Evolutionary conservation across 2,888 invertebrate genomes (phyloP), one percentile per base, ranked within the genome.

Genomic region (Phyto melanocephala): DNA sequence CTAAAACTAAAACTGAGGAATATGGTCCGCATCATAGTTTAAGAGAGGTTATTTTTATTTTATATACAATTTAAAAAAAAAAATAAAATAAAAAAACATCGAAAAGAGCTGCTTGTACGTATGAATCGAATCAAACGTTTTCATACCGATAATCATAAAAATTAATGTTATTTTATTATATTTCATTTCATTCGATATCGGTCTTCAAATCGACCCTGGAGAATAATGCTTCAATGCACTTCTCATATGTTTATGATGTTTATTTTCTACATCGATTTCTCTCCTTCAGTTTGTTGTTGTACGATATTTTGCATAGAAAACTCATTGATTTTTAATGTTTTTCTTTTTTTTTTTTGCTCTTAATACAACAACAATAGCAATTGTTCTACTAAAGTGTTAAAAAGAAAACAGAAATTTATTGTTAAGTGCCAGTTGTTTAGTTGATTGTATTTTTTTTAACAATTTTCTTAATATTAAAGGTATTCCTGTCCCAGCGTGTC

Each of bases 201-300:
- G 28, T 24, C 47, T 40, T 58, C 13, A 82, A 79, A 56, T 65
- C 75, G 82, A 67, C 82, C 82, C 82, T 71, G 71, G 79, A 82
- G 82, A 79, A 67, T 82, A 71, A 63, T 79, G 82, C 79, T 75
- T 79, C 79, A 79, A 60, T 79, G 82, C 82, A 82, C 62, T 79
- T 82, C 52, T 79, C 70, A 67, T 47, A 67, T 45, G 24, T 60
- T 50, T 35, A 50, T 63, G 17, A n/a, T 35, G 42, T 63, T 65
- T 42, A 28, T 20, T 47, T 28, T 37, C 17, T 22, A 50, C 28
- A 40, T 10, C 28, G 20, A 10, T 50, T 45, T 20, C n/a, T 42
- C 35, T 28, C 33, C 40, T 68, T 56, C n/a, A 8, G 24, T 10
- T 28, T 35, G 62, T 40, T 22, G 40, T 0, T 10, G n/a, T n/a